Evolutionary conservation across 2,888 invertebrate genomes (phyloP).

Genomic region (Rotaria socialis): DNA sequence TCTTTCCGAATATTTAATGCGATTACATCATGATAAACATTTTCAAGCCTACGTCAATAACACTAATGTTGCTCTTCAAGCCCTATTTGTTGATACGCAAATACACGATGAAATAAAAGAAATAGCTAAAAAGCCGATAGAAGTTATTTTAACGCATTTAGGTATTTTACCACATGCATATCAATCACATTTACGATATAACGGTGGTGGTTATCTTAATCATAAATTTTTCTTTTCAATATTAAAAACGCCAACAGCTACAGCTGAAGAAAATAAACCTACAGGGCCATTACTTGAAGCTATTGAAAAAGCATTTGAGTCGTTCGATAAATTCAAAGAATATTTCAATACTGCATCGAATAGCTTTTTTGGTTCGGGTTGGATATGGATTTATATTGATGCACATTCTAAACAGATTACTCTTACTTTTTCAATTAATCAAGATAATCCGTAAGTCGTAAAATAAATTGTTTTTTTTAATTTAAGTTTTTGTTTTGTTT

Average conservation of each 20-base stretch:
- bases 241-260: not conserved
- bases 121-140: not conserved
- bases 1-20: not conserved
- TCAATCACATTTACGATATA: not conserved
- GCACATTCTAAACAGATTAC: not conserved
- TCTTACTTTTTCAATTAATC: not conserved
- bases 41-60: not conserved
- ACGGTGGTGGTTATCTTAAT: conserved; percentile 15
- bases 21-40: not conserved
- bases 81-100: not conserved
- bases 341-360: not conserved
- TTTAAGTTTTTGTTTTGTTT: not conserved
- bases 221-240: not conserved
- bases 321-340: not conserved
- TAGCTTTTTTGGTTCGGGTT: not conserved
- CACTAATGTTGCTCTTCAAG: not conserved
- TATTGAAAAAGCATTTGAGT: not conserved
- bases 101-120: not conserved
- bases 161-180: not conserved
- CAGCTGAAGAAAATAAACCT: not conserved
- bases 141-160: not conserved
- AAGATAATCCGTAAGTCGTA: not conserved
- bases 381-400: not conserved
- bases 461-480: not conserved
- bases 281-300: not conserved